Evolutionary conservation across 1,140 invertebrate species (phyloP), one percentile per base, ranked within the genome.

Genomic region (Psilanteris sp.): DNA sequence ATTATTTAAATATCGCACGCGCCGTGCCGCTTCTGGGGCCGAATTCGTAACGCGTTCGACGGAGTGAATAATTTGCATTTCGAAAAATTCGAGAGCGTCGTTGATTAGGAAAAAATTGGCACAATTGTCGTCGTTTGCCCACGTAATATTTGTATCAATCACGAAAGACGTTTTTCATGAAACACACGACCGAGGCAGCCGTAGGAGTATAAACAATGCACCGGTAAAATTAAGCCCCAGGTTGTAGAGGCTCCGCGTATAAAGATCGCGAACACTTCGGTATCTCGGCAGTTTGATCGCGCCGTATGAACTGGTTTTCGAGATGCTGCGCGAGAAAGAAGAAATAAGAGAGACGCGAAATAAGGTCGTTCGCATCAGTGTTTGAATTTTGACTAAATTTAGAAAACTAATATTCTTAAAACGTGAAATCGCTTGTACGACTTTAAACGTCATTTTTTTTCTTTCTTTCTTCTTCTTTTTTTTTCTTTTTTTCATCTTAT

Each of bases 261-360:
- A 46, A 77, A 79, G 80, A 85, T 82, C 75, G 67, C 78, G 64
- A 81, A 81, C 81, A 79, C 67, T 54, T 67, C 4, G 52, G 52
- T 31, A 79, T 82, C 77, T 36, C 66, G 55, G 32, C 66, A 22
- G 37, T 41, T 57, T 70, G 79, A 83, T 81, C 78, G 62, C 77
- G 57, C 64, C 57, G 62, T 72, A 77, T 83, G 83, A 83, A 85
- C 81, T 83, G 81, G 81, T 85, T 84, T 83, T 66, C 67, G 78
- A 71, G 52, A 81, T 78, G 70, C 71, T 67, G 36, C 26, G 36
- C 31, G 46, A 68, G 50, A 54, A 41, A 20, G 16, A 66, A 52
- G 46, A 32, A 64, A 48, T 39, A 70, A 43, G 13, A 43, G 43
- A 55, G 59, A 48, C 11, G 22, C 15, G 31, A 41, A 71, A 50